Conservation (phyloP, 2,888 invertebrate genomes). For the Eurois occulta region DNA sequence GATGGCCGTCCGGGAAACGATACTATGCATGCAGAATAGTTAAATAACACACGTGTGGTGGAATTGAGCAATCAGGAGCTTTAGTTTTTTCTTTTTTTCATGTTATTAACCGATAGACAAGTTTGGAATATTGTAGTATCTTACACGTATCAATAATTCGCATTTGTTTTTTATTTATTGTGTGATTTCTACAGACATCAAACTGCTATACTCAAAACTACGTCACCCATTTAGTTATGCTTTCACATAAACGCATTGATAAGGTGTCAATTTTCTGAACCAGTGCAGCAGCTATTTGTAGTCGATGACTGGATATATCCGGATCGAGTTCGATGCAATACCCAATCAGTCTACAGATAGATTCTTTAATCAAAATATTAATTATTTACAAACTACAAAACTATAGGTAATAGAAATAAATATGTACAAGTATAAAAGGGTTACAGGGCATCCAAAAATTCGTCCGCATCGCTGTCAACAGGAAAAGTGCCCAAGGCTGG, state of each 20-base stretch:
- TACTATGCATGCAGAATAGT: slow-evolving; percentile 42
- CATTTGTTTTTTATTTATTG: no score
- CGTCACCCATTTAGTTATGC: no score
- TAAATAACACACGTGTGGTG: slow-evolving; percentile 24
- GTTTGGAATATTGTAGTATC: background rate
- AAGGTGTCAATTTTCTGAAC: background rate
- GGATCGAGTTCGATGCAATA: background rate
- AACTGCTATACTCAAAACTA: no score
- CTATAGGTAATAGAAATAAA: no score
- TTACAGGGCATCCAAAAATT: no score
- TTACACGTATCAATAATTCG: background rate
- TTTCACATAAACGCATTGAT: background rate
- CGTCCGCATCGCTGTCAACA: no score
- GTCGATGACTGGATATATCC: background rate
- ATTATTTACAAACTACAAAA: no score
- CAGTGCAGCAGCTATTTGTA: background rate
- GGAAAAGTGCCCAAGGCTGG: no score
- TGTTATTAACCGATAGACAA: background rate
- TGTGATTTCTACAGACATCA: no score
- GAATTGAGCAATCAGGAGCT: background rate
- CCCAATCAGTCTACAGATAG: slow-evolving; percentile 1
- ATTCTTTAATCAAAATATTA: no score
- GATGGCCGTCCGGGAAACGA: slow-evolving; percentile 43
- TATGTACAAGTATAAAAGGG: no score
- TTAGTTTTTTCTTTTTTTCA: background rate